phyloP scores from a whole-genome alignment of 2,888 invertebrate species.

The Deilephila porcellus region DNA sequence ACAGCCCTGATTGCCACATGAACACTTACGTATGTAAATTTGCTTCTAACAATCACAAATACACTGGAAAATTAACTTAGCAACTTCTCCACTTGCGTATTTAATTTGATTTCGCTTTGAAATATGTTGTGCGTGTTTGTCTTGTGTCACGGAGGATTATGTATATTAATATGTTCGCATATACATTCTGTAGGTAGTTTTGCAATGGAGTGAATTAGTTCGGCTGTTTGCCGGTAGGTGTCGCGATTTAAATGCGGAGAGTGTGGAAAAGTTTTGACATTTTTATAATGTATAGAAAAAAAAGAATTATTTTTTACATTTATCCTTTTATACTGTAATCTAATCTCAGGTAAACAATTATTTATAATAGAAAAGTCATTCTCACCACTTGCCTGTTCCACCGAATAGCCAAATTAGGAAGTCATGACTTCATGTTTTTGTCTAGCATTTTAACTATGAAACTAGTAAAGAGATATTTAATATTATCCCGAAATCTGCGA shows the following conservation, averaged over 20 bases:
- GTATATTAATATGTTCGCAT: not conserved
- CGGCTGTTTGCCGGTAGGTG: not conserved
- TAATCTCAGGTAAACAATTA: no score
- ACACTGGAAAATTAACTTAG: constrained; percentile 26
- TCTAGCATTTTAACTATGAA: no score
- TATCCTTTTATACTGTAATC: no score
- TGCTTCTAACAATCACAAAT: constrained; percentile 41
- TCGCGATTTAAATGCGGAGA: not conserved
- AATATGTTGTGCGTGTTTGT: constrained; percentile 13
- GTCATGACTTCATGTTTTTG: no score
- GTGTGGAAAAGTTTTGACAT: not conserved
- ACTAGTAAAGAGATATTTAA: no score
- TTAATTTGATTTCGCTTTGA: constrained; percentile 25
- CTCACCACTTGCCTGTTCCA: no score
- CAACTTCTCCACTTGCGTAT: constrained; percentile 28
- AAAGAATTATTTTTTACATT: no score
- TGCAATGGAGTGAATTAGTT: not conserved
- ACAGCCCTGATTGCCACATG: constrained; percentile 24
- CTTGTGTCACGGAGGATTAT: constrained; percentile 10
- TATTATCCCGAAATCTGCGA: not conserved
- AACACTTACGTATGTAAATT: constrained; percentile 42
- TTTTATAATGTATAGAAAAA: no score
- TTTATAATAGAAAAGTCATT: no score
- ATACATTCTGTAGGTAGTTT: not conserved
- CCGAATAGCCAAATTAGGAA: no score